These are phyloP conservation scores for Chondrosia reniformis DNA, from an alignment of 37 sponge, comb jelly and placozoan genomes.

Conservation along the genomic window DNA sequence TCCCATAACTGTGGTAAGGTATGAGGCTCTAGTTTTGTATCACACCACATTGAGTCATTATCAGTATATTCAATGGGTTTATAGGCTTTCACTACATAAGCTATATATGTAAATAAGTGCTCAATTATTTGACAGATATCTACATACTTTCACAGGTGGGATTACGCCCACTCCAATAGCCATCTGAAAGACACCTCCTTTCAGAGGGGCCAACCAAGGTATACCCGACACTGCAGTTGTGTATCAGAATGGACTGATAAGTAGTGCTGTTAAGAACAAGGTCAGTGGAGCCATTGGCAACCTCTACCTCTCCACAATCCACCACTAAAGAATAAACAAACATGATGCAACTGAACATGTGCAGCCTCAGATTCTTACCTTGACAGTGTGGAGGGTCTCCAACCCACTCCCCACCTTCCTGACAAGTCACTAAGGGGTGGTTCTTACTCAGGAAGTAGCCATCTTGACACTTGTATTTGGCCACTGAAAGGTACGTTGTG, in stretches of 20 bases:
- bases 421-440: neutral
- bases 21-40: too few species aligned
- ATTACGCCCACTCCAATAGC: neutral
- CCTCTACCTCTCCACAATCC: neutral
- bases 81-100: too few species aligned
- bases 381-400: conserved; percentile 9
- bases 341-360: too few species aligned
- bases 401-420: neutral
- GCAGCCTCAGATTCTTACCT: too few species aligned
- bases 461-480: neutral
- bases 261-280: too few species aligned
- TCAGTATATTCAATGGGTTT: too few species aligned
- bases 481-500: conserved; percentile 16
- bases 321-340: neutral
- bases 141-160: neutral
- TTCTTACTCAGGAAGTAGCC: neutral
- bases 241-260: neutral
- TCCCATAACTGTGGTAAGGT: too few species aligned
- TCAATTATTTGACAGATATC: too few species aligned
- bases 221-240: neutral
- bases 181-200: neutral
- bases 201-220: neutral
- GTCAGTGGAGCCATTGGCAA: neutral
- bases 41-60: too few species aligned
- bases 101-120: too few species aligned